Conservation (phyloP, 2,888 invertebrate species). For the Catocala nupta region DNA sequence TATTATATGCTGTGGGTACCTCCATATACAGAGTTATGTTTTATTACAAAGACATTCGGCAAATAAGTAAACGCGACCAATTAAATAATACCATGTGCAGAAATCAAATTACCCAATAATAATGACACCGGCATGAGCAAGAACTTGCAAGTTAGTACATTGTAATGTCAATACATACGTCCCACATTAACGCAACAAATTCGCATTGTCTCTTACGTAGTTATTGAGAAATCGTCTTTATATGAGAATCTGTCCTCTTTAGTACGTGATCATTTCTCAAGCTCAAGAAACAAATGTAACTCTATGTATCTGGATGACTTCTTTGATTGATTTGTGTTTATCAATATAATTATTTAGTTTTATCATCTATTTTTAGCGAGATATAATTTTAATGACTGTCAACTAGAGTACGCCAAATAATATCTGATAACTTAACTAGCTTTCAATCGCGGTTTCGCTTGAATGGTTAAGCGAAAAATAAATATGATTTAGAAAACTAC, state of each 20-base stretch:
- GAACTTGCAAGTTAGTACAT: slow-evolving; percentile 48
- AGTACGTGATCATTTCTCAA: slow-evolving; percentile 12
- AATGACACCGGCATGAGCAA: slow-evolving; percentile 41
- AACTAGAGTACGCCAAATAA: too few relatives aligned
- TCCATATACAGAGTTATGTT: slow-evolving; percentile 5
- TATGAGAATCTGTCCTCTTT: slow-evolving; percentile 39
- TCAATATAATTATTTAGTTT: too few relatives aligned
- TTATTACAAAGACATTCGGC: slow-evolving; percentile 10
- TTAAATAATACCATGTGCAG: slow-evolving; percentile 33
- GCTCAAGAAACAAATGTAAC: background rate
- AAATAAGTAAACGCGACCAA: slow-evolving; percentile 22
- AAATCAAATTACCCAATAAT: slow-evolving; percentile 48
- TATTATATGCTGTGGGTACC: too few relatives aligned
- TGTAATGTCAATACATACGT: slow-evolving; percentile 53
- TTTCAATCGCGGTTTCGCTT: too few relatives aligned
- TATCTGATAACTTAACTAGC: too few relatives aligned
- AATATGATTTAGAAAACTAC: too few relatives aligned
- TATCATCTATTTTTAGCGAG: too few relatives aligned
- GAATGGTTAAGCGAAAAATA: too few relatives aligned
- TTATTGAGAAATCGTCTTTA: slow-evolving; percentile 47
- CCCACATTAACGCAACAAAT: slow-evolving; percentile 57
- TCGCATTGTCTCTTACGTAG: slow-evolving; percentile 47
- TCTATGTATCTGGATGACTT: background rate
- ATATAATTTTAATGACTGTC: too few relatives aligned
- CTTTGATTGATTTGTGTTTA: too few relatives aligned